Conservation (phyloP, 2,888 invertebrate species). For the Yponomeuta evonymella region DNA sequence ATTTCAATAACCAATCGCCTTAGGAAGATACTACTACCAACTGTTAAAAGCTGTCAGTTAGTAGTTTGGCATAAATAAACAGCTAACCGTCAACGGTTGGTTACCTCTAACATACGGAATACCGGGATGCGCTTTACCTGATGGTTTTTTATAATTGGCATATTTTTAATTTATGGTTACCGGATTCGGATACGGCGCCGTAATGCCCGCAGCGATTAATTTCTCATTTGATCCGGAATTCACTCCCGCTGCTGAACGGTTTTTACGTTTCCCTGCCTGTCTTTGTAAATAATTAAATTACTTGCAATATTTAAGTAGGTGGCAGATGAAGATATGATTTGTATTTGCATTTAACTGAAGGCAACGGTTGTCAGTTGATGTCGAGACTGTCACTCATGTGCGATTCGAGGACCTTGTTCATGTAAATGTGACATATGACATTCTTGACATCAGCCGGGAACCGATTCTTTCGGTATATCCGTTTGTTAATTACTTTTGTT, state of each 20-base stretch:
- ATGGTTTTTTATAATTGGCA: not conserved
- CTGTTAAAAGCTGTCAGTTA: not conserved
- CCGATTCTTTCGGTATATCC: no score
- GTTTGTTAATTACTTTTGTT: no score
- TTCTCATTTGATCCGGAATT: slow-evolving; percentile 50
- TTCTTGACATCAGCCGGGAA: no score
- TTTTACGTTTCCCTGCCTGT: slow-evolving; percentile 12
- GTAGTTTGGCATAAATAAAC: not conserved
- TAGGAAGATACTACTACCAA: no score
- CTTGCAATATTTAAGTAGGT: not conserved
- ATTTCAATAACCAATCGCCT: no score
- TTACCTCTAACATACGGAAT: not conserved
- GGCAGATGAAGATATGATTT: no score
- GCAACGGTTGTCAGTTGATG: no score
- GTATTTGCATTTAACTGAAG: no score
- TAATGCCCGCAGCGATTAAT: slow-evolving; percentile 61
- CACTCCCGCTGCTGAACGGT: slow-evolving; percentile 20
- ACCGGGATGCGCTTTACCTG: not conserved
- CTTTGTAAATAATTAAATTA: slow-evolving; percentile 6
- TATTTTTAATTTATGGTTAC: slow-evolving; percentile 59
- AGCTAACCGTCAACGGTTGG: no score
- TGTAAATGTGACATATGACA: no score
- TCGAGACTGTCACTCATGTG: no score
- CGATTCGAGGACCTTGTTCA: no score
- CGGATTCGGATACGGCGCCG: slow-evolving; percentile 42